Percentiles rank a stretch among this genome's conserved stretches.
Conservation (phyloP, 2,113 vertebrate species). For the Lathamus discolor region DNA sequence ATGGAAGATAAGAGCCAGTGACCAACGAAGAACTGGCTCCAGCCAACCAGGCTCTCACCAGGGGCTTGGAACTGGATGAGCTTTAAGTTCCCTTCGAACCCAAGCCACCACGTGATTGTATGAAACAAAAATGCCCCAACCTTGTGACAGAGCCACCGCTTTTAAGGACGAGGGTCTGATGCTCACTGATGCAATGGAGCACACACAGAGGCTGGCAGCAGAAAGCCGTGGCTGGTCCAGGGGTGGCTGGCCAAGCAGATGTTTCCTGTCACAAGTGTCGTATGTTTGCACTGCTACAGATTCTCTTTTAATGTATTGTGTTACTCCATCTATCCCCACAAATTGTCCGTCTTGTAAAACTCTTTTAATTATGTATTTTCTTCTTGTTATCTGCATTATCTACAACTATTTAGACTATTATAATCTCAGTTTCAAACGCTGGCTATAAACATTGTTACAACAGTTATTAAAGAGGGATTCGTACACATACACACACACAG, state of each 20-base stretch:
- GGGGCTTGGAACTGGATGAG: background rate
- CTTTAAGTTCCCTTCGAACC: background rate
- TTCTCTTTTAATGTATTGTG: conserved; percentile 64
- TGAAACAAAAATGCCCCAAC: background rate
- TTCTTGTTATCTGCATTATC: conserved; percentile 66
- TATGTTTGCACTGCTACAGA: conserved; percentile 51
- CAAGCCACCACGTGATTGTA: background rate
- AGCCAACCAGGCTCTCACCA: background rate
- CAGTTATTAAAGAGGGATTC: conserved; percentile 49
- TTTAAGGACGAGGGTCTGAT: background rate
- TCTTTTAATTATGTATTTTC: conserved; percentile 73
- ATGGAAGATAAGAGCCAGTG: background rate
- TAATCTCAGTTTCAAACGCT: conserved; percentile 65
- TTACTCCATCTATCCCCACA: conserved; percentile 71
- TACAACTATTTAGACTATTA: conserved; percentile 75
- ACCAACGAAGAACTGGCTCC: background rate
- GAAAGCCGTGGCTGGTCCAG: background rate
- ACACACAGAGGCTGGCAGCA: accelerated
- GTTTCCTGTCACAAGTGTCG: conserved; percentile 61
- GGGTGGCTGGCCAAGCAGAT: conserved; percentile 59
- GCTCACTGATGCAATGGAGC: accelerated
- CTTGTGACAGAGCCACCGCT: background rate
- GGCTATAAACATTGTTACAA: conserved; percentile 64
- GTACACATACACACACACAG: background rate
- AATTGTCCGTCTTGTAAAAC: conserved; percentile 71